Evolutionary conservation across 2,888 invertebrate genomes (phyloP), one percentile per base, ranked within the genome.

Genomic region (Drosophila anceps): DNA sequence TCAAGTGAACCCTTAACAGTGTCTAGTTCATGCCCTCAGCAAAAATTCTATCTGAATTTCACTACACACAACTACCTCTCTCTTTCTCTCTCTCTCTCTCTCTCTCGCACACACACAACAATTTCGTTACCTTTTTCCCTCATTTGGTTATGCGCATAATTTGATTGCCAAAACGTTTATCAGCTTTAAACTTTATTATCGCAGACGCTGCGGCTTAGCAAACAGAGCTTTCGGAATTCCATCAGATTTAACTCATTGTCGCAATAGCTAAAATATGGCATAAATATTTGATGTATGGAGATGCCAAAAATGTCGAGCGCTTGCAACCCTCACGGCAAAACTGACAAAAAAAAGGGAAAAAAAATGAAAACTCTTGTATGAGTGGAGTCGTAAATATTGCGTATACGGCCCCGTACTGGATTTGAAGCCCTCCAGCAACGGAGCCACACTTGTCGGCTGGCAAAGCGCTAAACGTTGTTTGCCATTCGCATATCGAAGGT

Each of bases 151-250:
- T 82, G 81, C 80, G 77, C 89, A 85, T 92, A 91, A 92, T 91
- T 91, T 91, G 89, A 90, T 91, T 91, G 85, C 78, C 73, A 83
- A 91, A 89, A 81, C 91, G 91, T 92, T 91, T 91, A 91, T 90
- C 90, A 82, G 76, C 81, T 67, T 65, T 82, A 85, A 88, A 84
- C 88, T 88, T 91, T 88, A 84, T 90, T 90, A 89, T 90, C 81
- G 62, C 87, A 90, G 76, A 53, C 73, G 29, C 50, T 64, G 57
- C 60, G 72, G 64, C 70, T 76, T 65, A 51, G 68, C 57, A 57
- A 58, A 53, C 53, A 63, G 58, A 46, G 33, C 43, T 51, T 41
- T 41, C 58, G 50, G 67, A 53, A 90, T 90, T 88, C 83, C 85
- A 69, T 69, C 73, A 76, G 88, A 81, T 90, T 91, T 91, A 88